These are phyloP conservation scores for Rhynchopsitta pachyrhyncha DNA, from an alignment of 2,113 vertebrate species.

Conservation along the genomic window DNA sequence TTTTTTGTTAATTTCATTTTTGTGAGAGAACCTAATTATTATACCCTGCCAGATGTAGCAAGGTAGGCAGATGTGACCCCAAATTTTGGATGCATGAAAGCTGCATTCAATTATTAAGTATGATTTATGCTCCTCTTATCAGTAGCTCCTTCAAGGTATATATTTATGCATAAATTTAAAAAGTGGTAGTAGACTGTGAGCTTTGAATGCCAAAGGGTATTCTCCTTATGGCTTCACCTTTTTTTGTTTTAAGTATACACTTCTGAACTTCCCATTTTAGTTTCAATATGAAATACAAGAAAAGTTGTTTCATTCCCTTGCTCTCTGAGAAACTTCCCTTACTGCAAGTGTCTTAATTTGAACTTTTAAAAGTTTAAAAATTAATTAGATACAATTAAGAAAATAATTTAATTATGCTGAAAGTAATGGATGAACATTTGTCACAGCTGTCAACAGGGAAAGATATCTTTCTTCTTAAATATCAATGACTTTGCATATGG, in stretches of 20 bases:
- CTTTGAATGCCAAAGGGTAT: background rate
- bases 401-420: slow-evolving; percentile 20
- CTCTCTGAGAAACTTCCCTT: background rate
- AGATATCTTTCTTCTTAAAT: background rate
- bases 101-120: background rate
- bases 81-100: background rate
- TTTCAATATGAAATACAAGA: background rate
- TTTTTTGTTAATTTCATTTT: background rate
- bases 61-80: slow-evolving; percentile 12
- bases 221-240: background rate
- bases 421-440: slow-evolving; percentile 27
- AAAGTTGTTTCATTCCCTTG: background rate
- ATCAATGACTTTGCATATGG: background rate
- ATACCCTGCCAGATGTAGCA: slow-evolving; percentile 4
- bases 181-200: background rate
- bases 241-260: background rate
- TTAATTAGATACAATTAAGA: slow-evolving; percentile 20
- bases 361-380: background rate
- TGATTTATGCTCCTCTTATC: slow-evolving; percentile 6
- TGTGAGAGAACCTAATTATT: slow-evolving; percentile 20
- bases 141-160: background rate
- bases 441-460: background rate
- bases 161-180: background rate
- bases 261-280: background rate
- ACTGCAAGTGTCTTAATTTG: background rate